Evolutionary conservation across 2,113 vertebrate genomes (phyloP).

Genomic region (Malurus alboscapulatus): DNA sequence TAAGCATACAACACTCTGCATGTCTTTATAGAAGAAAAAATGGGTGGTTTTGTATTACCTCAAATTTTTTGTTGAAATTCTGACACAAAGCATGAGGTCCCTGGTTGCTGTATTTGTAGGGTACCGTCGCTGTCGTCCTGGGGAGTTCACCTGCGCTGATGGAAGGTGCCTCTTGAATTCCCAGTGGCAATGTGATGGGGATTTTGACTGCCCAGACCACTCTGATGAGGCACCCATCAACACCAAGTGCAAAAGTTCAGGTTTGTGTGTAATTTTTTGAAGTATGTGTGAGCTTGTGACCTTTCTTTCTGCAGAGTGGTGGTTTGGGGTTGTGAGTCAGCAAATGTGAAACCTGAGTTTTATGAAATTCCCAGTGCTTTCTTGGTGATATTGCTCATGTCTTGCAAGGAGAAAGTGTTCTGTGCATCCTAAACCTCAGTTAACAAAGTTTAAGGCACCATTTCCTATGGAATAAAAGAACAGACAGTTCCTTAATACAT

Average conservation of each 20-base stretch:
- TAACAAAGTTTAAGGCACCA: neutral
- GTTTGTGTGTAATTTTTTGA: constrained; percentile 50
- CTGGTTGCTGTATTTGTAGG: constrained; percentile 64
- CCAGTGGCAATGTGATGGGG: constrained; percentile 96
- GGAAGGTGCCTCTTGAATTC: constrained; percentile 90
- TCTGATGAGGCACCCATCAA: constrained; percentile 96
- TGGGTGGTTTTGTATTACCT: neutral
- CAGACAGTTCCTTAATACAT: neutral
- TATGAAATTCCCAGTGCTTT: neutral
- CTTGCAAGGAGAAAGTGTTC: neutral
- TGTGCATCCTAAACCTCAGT: neutral
- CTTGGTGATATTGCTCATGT: neutral
- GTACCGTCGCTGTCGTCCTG: constrained; percentile 85
- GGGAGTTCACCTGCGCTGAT: constrained; percentile 91
- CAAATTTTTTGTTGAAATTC: accelerated
- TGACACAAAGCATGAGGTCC: neutral
- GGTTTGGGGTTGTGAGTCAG: neutral
- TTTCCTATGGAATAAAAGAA: neutral
- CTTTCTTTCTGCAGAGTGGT: neutral
- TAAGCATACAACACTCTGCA: neutral
- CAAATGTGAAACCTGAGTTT: neutral
- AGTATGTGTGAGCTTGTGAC: accelerated
- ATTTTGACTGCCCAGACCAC: constrained; percentile 91
- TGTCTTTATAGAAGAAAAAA: neutral
- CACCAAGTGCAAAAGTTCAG: constrained; percentile 88